Base-by-base conservation (phyloP, 2,888 invertebrate species). In the Acanthococcus lagerstroemiae region DNA sequence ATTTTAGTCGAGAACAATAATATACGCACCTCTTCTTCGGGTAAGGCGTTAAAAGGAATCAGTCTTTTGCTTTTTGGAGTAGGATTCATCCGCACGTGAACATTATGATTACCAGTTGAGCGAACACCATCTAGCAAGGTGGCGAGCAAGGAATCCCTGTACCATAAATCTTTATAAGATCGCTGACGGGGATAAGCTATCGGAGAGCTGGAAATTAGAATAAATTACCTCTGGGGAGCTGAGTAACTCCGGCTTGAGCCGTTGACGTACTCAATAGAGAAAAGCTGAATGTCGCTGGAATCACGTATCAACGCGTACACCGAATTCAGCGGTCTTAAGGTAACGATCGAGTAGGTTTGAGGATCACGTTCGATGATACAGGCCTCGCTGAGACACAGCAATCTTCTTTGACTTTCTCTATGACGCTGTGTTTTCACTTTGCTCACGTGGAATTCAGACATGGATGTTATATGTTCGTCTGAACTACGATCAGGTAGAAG, bases 351-450 rank as follows among this genome's bases (percentile, higher is more conserved):
- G 76, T 99, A 99, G 1, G 96, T 95, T 75, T 91, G 92, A 2
- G 95, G 94, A 79, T 99, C 99, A 71, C 99, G 82, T 78, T 99
- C 99, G 57, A 99, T 79, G 58, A 99, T 80, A 75, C 97, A 97
- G 0, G 90, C 88, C 77, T 99, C 97, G 0, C 95, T 93, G 21
- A 99, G 81, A 74, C 97, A 97, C 27, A 99, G 81, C 0, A 92
- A 88, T 67, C 97, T 82, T 69, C 90, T 81, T 72, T 92, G 87
- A 0, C 90, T 87, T 72, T 94, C 94, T 73, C 84, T 83, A 75
- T 91, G 88, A 25, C 93, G 81, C 0, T 83, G 80, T 19, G 89
- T 88, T 72, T 83, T 83, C 71, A 89, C 83, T 79, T 99, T 99
- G 75, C 96, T 92, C 3, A 99, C 95, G 68, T 85, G 85, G 77